Base-by-base conservation (phyloP, 2,888 invertebrate genomes). In the Entomobrya multifasciata region DNA sequence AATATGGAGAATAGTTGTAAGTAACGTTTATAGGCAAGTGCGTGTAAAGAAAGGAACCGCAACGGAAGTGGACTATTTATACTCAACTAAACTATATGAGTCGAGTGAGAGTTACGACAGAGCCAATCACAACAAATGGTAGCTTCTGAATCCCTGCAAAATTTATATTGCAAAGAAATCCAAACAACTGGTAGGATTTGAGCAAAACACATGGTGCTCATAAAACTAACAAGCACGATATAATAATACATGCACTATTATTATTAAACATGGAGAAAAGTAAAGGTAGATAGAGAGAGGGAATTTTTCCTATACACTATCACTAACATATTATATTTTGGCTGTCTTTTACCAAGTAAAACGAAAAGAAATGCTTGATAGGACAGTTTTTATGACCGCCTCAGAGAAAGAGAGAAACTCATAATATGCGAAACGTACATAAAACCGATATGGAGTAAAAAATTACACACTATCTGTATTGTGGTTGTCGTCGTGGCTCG, bases 401-500 rank as follows among this genome's bases (percentile, higher is more conserved):
- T 25, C 25, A n/a, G 20, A 1, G 62, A 27, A 60, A 65, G 65
- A 65, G 65, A 17, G 1, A 20, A 20, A 10, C 17, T 15, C 13
- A 20, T 30, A 47, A 22, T 67, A 67, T 41, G 44, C 67, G 67
- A 67, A 67, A 67, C 22, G 25, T 25, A 47, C 47, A 44, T 67
- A 47, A 67, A 70, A 70, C 70, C 70, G 25, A 70, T 70, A 47
- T 25, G 70, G n/a, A 65, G 47, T 47, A 70, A 70, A 79, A 74
- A 83, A 83, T 76, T 83, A 76, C 83, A 76, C 76, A 60, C 82
- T 62, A 80, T 80, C 70, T 60, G 70, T 44, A 17, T 47, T 17
- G 49, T 1, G 36, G 57, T 3, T 52, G 15, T 52, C 15, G 62
- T 55, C 22, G 15, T 83, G 20, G 27, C 52, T 49, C 57, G 41